Evolutionary conservation across 2,113 vertebrate species (phyloP), one percentile per base, ranked within the genome.

Genomic region (Emydocephalus ijimae): DNA sequence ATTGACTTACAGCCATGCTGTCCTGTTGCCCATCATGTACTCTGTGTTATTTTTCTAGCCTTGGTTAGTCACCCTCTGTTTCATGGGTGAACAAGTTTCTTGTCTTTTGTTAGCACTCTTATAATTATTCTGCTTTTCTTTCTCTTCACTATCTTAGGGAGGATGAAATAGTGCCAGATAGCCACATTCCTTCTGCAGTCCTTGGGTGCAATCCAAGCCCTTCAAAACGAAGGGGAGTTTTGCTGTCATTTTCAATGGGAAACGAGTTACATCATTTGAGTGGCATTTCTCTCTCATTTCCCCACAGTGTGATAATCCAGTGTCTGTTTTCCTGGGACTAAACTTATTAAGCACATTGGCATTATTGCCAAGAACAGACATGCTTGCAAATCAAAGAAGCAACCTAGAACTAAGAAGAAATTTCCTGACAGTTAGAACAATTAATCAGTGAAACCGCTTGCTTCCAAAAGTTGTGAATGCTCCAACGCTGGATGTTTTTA

Each of bases 31-130:
- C 90, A 8, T 93, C 92, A 56, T 61, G 50, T 52, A 87, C 12
- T 2, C 45, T 92, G 89, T 90, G 4, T 18, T 69, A 2, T 94
- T 61, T 86, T 59, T 94, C 89, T 54, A 89, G 0, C 64, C 89
- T 94, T 93, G 92, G 0, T 91, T 93, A 93, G 90, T 59, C 29
- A 14, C 10, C 89, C 91, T 2, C 91, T 2, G 85, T 52, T 95
- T 85, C 89, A 89, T 89, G 89, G 93, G 2, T 81, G 14, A 26
- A 0, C 45, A 56, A 0, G 0, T 0, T 18, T 91, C 56, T 94
- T 95, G 93, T 54, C 1, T 14, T 69, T 69, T 90, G 89, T 87
- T 91, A 88, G 34, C 8, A 88, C 54, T 50, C 57, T 88, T 94
- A 69, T 81, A 85, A 89, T 57, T 92, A 74, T 43, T 56, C 39